A percentile compares a stretch with the other conserved stretches of the same genome.
phyloP scores from a whole-genome alignment of 2,797 vertebrate species.

The Acipenser transmontanus region DNA sequence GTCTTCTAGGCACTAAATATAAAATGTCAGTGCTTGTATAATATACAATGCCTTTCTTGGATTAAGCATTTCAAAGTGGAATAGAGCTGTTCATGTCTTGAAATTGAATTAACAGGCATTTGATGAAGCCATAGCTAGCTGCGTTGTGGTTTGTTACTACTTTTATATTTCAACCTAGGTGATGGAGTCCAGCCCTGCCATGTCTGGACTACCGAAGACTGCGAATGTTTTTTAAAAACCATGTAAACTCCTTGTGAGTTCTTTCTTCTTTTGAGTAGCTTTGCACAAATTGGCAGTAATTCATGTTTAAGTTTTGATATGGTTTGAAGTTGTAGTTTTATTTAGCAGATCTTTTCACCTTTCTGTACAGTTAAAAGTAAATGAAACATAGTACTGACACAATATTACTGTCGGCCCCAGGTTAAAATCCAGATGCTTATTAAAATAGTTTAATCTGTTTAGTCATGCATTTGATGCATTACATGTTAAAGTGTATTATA shows the following conservation, averaged over 20 bases:
- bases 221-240: constrained; percentile 11
- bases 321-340: no score
- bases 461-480: no score
- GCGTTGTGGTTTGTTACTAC: constrained; percentile 14
- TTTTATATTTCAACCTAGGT: constrained; percentile 15
- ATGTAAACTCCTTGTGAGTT: constrained; percentile 17
- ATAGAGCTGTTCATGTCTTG: not conserved
- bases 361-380: no score
- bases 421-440: no score
- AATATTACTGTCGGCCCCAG: no score
- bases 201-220: constrained; percentile 14
- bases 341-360: no score
- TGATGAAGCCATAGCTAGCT: constrained; percentile 4
- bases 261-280: constrained; percentile 11
- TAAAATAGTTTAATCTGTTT: no score
- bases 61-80: constrained; percentile 9
- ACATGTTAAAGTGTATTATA: no score
- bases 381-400: no score
- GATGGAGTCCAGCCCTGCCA: constrained; percentile 12
- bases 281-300: not conserved
- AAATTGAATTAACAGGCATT: not conserved
- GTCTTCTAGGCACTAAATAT: no score
- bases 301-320: no score
- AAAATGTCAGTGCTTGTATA: constrained; percentile 3
- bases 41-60: constrained; percentile 10